A percentile compares a stretch with the other conserved stretches of the same genome.
phyloP scores from a whole-genome alignment of 2,113 vertebrate species.

The Tinamus guttatus region DNA sequence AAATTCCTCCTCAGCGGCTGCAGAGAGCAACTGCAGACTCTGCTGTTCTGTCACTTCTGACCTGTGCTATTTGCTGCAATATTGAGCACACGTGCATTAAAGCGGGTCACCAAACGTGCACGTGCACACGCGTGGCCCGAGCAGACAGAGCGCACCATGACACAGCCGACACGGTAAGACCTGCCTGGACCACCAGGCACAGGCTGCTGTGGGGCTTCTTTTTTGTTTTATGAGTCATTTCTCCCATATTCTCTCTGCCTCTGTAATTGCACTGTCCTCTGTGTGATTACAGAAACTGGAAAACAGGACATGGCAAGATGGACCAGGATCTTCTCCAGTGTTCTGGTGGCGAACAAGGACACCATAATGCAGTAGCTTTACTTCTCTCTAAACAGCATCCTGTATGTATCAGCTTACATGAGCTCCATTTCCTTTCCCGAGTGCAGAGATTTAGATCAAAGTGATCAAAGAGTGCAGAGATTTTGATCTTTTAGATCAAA shows the following conservation, averaged over 20 bases:
- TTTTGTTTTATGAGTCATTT: background rate
- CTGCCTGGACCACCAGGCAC: no score
- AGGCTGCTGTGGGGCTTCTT: no score
- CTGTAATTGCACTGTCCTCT: background rate
- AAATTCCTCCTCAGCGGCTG: background rate
- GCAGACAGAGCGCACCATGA: background rate
- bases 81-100: background rate
- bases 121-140: fast-evolving
- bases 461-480: background rate
- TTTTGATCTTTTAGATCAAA: background rate
- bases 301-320: background rate
- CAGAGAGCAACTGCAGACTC: background rate
- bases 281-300: background rate
- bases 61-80: background rate
- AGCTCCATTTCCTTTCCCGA: background rate
- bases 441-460: background rate
- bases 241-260: background rate
- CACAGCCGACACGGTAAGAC: background rate
- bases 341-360: background rate
- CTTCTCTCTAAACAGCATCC: background rate
- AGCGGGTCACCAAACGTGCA: background rate
- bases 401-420: fast-evolving
- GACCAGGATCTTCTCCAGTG: fast-evolving
- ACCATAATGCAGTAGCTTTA: background rate
- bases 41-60: background rate